Evolutionary conservation across 2,113 vertebrate genomes (phyloP).

Genomic region (Perca fluviatilis): DNA sequence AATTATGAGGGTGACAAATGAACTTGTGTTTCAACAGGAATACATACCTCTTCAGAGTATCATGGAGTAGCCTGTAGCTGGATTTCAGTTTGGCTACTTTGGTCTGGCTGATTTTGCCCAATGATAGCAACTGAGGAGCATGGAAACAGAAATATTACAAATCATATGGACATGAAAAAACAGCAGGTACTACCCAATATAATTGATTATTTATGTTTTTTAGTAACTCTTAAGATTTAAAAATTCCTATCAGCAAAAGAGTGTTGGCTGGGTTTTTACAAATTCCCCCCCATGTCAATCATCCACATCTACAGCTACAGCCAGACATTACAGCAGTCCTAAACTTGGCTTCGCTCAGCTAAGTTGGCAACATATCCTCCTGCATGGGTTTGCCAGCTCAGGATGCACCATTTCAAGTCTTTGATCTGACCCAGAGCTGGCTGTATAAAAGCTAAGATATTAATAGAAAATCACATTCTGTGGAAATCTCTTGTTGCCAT

Average conservation of each 20-base stretch:
- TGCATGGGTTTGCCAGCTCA: conserved; percentile 13
- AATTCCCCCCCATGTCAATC: conserved; percentile 3
- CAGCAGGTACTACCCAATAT: background rate
- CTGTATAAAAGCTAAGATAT: conserved; percentile 18
- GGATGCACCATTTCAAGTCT: conserved; percentile 32
- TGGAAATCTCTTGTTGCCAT: conserved; percentile 23
- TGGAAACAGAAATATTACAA: conserved; percentile 30
- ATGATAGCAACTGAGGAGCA: conserved; percentile 84
- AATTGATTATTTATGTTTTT: background rate
- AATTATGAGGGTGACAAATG: background rate
- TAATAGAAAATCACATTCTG: conserved; percentile 10
- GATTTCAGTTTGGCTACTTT: conserved; percentile 87
- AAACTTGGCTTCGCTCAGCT: conserved; percentile 2
- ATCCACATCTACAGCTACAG: conserved; percentile 4
- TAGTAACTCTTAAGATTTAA: background rate
- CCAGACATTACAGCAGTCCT: conserved; percentile 4
- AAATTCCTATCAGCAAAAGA: background rate
- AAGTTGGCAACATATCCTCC: background rate
- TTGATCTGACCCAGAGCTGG: conserved; percentile 27
- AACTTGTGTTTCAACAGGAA: background rate
- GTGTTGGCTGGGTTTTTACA: background rate
- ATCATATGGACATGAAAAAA: background rate
- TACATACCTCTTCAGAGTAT: conserved; percentile 88
- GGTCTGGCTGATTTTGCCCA: conserved; percentile 86
- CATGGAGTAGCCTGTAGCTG: conserved; percentile 85